phyloP scores from a whole-genome alignment of 2,888 invertebrate genomes.

The Chorisops tibialis region DNA sequence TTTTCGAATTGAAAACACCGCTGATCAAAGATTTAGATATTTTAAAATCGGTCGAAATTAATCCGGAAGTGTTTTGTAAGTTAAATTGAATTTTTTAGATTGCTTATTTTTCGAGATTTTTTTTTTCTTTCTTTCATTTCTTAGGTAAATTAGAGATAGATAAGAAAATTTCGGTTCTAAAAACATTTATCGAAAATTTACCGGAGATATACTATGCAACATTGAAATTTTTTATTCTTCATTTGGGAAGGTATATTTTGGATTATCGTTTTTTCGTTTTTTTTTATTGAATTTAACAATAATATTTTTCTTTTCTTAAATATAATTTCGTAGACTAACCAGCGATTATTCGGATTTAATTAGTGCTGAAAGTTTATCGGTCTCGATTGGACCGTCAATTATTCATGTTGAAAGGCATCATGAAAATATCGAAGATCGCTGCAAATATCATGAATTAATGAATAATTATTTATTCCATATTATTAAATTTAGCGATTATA shows the following conservation, averaged over 20 bases:
- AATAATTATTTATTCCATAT: slow-evolving; percentile 13
- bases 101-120: background rate
- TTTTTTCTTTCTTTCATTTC: background rate
- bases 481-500: slow-evolving; percentile 11
- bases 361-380: background rate
- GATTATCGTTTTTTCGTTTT: background rate
- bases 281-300: background rate
- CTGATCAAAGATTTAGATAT: slow-evolving; percentile 9
- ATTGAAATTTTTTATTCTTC: slow-evolving; percentile 4
- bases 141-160: slow-evolving; percentile 3
- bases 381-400: slow-evolving; percentile 14
- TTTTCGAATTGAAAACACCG: slow-evolving; percentile 21
- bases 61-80: slow-evolving; percentile 10
- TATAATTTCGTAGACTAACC: no score
- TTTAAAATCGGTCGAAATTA: slow-evolving; percentile 8
- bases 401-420: slow-evolving; percentile 12
- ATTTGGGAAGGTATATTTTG: background rate
- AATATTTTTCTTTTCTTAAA: background rate
- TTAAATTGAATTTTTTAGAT: background rate
- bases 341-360: slow-evolving; percentile 3
- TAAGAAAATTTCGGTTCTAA: background rate
- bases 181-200: slow-evolving; percentile 3
- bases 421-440: slow-evolving; percentile 16
- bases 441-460: slow-evolving; percentile 1
- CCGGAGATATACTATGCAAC: slow-evolving; percentile 1